Base-by-base conservation (phyloP, 2,888 invertebrate genomes). In the Druceiella hillmani region DNA sequence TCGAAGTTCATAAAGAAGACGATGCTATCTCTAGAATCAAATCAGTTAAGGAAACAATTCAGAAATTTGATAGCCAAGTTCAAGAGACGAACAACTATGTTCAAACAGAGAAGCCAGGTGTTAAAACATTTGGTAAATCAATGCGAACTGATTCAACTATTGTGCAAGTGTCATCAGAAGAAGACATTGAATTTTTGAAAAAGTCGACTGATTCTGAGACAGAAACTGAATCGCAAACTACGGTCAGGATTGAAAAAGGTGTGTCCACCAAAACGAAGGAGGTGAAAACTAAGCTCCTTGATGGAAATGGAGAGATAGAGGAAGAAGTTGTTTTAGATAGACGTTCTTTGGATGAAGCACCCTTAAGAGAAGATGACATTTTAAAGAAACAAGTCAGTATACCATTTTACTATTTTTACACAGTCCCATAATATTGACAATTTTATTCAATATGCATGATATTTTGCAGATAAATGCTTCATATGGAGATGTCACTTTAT, bases 181-280 rank as follows among this genome's bases (percentile, higher is more conserved):
- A 73, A 59, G 72, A 73, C 39, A 72, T 64, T 36, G 72, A 73
- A 39, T 70, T 69, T 41, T 54, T 70, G 22, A 73, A 72, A 44
- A 73, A 72, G 51, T 73, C 72, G 2, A 72, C 71, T 2, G 72
- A 72, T 45, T 73, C 72, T 1, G 72, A 72, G 53, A 73, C 71
- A 14, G 72, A 73, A 51, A 72, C 71, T n/a, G 72, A 73, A 52
- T 71, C 72, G 2, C 71, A 72, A 48, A 68, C 66, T 2, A 70
- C 71, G 6, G 55, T 71, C 0, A 71, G 66, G 54, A 56, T 59
- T 38, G 68, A 68, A 36, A 68, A 62, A 49, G 41, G 55, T 33
- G 61, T 59, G n/a, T n/a, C n/a, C n/a, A n/a, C 33, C 55, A 58
- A 44, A 61, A 57, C 49, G 39, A 50, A 9, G 61, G 58, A 22